Evolutionary conservation across 2,113 vertebrate species (phyloP).

Genomic region (Gymnarchus niloticus): DNA sequence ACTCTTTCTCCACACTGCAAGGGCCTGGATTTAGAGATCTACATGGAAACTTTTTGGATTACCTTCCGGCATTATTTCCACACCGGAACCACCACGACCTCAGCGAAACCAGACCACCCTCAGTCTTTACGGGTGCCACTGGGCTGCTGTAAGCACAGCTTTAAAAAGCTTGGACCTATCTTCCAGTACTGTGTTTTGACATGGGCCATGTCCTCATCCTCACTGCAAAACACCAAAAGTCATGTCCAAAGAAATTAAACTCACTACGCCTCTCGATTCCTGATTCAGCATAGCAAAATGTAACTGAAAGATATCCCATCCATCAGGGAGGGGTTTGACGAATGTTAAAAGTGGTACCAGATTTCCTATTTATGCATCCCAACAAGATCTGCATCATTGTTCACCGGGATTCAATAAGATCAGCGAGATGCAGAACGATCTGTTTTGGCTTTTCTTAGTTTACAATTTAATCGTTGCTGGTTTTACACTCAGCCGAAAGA

Average conservation of each 20-base stretch:
- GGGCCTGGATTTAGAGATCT: background rate
- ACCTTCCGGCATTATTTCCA: background rate
- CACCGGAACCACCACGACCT: background rate
- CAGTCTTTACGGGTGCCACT: background rate
- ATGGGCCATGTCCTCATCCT: background rate
- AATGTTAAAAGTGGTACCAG: background rate
- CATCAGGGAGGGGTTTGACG: background rate
- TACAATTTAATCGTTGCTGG: background rate
- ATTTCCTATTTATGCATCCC: background rate
- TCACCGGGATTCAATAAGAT: background rate
- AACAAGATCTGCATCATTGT: background rate
- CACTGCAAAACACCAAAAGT: background rate
- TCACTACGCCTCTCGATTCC: background rate
- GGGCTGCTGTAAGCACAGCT: background rate
- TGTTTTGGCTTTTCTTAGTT: background rate
- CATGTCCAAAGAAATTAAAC: background rate
- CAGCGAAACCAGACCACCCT: background rate
- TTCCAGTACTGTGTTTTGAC: background rate
- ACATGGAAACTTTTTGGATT: background rate
- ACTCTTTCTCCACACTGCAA: background rate
- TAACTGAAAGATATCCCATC: background rate
- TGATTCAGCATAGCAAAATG: background rate
- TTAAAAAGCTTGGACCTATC: background rate
- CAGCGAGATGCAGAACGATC: background rate
- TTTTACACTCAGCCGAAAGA: background rate